A percentile compares a stretch with the other conserved stretches of the same genome.
phyloP scores from a whole-genome alignment of 2,888 invertebrate genomes.

The Allolobophora icterica region DNA sequence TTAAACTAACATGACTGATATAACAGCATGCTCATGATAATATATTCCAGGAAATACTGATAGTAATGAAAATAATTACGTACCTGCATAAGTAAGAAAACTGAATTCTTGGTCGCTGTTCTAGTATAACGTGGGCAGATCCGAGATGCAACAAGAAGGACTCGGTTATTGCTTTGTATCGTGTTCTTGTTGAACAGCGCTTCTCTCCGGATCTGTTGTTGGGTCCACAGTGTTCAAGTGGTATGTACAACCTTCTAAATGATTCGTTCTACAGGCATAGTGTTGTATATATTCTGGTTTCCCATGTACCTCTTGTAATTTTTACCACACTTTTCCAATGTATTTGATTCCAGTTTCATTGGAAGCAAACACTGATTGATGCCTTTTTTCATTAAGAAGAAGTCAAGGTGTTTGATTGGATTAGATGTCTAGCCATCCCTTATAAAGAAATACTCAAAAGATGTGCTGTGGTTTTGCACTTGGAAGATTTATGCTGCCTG shows the following conservation, averaged over 20 bases:
- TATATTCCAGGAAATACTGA: not conserved
- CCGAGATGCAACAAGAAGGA: constrained; percentile 33
- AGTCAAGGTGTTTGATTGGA: too few species aligned
- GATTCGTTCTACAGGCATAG: not conserved
- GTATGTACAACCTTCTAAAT: constrained; percentile 30
- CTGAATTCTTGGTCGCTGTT: not conserved
- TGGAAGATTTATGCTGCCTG: too few species aligned
- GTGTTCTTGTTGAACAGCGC: constrained; percentile 27
- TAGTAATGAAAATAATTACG: not conserved
- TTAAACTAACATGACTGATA: too few species aligned
- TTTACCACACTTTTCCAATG: not conserved
- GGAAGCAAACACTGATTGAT: not conserved
- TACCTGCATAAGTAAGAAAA: not conserved
- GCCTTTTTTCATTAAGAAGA: too few species aligned
- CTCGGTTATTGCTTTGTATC: constrained; percentile 36
- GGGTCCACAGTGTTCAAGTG: constrained; percentile 36
- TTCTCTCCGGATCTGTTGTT: constrained; percentile 34
- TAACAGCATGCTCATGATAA: not conserved
- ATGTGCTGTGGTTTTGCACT: too few species aligned
- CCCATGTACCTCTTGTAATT: not conserved
- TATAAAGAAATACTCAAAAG: too few species aligned
- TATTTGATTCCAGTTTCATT: not conserved
- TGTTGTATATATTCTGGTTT: not conserved
- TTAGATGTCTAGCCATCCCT: too few species aligned
- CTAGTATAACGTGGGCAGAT: constrained; percentile 36